phyloP scores from a whole-genome alignment of 2,888 invertebrate genomes.

The Mantis religiosa region DNA sequence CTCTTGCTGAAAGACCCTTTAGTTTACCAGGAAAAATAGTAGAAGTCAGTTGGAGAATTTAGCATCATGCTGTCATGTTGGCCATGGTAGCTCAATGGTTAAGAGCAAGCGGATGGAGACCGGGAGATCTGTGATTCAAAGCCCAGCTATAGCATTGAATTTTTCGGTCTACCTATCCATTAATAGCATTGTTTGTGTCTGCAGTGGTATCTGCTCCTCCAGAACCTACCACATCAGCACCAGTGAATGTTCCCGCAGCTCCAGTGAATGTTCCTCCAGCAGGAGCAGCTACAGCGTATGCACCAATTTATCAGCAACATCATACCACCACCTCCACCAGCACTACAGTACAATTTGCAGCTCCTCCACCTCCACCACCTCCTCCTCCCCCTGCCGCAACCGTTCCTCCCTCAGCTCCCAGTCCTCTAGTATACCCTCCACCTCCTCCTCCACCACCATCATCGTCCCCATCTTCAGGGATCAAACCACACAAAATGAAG shows the following conservation, averaged over 20 bases:
- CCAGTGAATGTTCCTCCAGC: constrained; percentile 23
- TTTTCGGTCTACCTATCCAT: too few relatives aligned
- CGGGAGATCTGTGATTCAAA: too few relatives aligned
- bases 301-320: constrained; percentile 29
- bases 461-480: background rate
- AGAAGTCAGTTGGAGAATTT: too few relatives aligned
- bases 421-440: constrained; percentile 12
- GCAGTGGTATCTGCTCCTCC: constrained; percentile 18
- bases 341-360: constrained; percentile 42
- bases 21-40: too few relatives aligned
- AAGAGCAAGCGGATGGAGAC: too few relatives aligned
- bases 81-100: too few relatives aligned
- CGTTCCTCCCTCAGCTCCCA: constrained; percentile 29
- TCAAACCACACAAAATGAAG: constrained; percentile 4
- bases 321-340: constrained; percentile 41
- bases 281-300: constrained; percentile 24
- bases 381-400: constrained; percentile 10
- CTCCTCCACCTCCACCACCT: constrained; percentile 29
- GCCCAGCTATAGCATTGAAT: too few relatives aligned
- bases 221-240: background rate
- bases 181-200: background rate
- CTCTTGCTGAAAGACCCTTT: too few relatives aligned
- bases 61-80: too few relatives aligned
- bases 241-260: constrained; percentile 23
- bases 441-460: background rate